These are phyloP conservation scores for Chaetorhynchus papuensis DNA, from an alignment of 2,113 vertebrate species.

Conservation along the genomic window DNA sequence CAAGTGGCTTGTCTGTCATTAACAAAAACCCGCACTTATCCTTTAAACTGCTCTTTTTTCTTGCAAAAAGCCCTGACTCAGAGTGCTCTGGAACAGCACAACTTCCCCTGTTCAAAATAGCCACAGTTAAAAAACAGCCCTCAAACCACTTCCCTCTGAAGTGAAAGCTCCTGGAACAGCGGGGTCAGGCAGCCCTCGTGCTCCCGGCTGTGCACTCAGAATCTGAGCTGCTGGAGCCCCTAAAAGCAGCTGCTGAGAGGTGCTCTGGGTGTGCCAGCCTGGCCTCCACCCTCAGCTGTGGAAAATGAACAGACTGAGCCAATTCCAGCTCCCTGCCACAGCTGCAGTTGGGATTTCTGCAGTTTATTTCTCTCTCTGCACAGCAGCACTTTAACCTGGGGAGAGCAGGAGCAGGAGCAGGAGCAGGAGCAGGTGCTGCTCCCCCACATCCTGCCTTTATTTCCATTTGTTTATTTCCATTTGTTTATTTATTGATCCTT, in stretches of 20 bases:
- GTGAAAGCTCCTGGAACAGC: neutral
- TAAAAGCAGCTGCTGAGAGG: neutral
- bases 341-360: accelerated
- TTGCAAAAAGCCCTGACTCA: neutral
- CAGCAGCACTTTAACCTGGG: neutral
- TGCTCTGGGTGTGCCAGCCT: accelerated
- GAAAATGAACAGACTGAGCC: neutral
- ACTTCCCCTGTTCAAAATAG: neutral
- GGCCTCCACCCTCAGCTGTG: accelerated
- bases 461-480: accelerated
- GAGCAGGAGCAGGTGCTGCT: neutral
- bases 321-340: neutral
- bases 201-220: neutral
- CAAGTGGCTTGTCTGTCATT: neutral
- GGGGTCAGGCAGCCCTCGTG: accelerated
- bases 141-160: neutral
- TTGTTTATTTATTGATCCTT: neutral
- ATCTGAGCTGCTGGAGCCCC: accelerated
- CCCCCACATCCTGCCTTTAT: accelerated
- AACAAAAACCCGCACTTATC: neutral
- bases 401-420: neutral
- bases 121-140: neutral
- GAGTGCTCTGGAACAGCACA: too few species aligned
- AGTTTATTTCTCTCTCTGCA: neutral
- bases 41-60: neutral